Conservation (phyloP, 2,888 invertebrate genomes). For the Dusona sp. region DNA sequence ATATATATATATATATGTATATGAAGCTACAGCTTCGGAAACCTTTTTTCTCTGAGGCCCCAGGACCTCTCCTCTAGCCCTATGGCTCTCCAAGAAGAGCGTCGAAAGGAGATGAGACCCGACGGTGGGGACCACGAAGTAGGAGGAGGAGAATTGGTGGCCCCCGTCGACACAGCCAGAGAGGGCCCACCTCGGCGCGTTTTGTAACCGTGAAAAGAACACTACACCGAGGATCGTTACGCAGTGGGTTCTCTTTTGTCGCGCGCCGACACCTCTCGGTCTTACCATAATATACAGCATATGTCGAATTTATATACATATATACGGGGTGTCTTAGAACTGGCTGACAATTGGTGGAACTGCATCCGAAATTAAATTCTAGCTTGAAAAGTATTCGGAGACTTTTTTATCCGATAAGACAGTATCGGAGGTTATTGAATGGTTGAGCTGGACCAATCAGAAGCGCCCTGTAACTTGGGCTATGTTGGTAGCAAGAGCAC, state of each 20-base stretch:
- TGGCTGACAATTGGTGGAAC: neutral
- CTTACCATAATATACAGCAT: constrained; percentile 12
- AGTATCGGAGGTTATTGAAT: neutral
- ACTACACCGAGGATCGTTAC: constrained; percentile 82
- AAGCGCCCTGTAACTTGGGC: too few relatives aligned
- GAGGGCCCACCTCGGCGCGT: constrained; percentile 73
- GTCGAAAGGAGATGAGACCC: constrained; percentile 56
- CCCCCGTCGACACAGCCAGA: constrained; percentile 53
- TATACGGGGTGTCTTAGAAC: constrained; percentile 4
- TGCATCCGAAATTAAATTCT: neutral
- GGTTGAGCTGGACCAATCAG: neutral
- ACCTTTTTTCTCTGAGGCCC: neutral
- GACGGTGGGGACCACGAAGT: constrained; percentile 38
- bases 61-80: constrained; percentile 17
- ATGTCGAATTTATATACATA: neutral
- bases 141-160: constrained; percentile 58
- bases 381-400: neutral
- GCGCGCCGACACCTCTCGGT: constrained; percentile 80
- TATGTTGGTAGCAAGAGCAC: neutral
- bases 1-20: neutral
- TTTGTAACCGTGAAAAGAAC: constrained; percentile 82
- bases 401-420: neutral
- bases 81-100: constrained; percentile 30
- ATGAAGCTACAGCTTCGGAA: neutral
- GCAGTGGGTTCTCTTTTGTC: constrained; percentile 83